A percentile compares a stretch with the other conserved stretches of the same genome.
Evolutionary conservation across 2,797 vertebrate genomes (phyloP).

Genomic region (Malacoraja senta): DNA sequence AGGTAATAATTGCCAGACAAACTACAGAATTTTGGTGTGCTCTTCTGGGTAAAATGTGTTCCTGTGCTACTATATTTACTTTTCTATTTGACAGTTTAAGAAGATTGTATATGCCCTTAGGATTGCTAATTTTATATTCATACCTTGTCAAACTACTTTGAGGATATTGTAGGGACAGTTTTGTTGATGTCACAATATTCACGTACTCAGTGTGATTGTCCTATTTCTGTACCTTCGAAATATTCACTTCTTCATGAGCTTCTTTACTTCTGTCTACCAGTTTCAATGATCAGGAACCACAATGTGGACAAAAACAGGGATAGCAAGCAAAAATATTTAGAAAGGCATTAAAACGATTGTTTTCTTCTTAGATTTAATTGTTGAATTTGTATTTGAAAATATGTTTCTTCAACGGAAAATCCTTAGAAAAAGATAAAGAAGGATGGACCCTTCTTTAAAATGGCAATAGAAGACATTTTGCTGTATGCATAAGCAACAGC

Average conservation of each 20-base stretch:
- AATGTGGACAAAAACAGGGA: neutral
- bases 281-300: neutral
- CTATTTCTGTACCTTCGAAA: neutral
- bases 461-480: neutral
- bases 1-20: neutral
- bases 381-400: neutral
- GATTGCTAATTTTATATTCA: neutral
- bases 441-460: too few species aligned
- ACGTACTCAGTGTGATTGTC: neutral
- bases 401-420: neutral
- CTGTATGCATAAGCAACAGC: neutral
- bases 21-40: neutral
- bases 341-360: neutral
- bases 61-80: neutral
- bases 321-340: neutral
- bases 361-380: neutral
- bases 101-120: slow-evolving; percentile 22
- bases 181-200: neutral
- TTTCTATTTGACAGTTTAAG: neutral
- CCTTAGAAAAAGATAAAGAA: neutral
- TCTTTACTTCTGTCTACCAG: neutral
- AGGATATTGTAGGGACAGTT: neutral
- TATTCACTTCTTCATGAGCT: neutral
- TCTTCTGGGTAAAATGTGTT: neutral
- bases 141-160: neutral